Percentiles rank a stretch among this genome's conserved stretches.
Conservation (phyloP, 2,113 vertebrate genomes). For the Catagonus wagneri region DNA sequence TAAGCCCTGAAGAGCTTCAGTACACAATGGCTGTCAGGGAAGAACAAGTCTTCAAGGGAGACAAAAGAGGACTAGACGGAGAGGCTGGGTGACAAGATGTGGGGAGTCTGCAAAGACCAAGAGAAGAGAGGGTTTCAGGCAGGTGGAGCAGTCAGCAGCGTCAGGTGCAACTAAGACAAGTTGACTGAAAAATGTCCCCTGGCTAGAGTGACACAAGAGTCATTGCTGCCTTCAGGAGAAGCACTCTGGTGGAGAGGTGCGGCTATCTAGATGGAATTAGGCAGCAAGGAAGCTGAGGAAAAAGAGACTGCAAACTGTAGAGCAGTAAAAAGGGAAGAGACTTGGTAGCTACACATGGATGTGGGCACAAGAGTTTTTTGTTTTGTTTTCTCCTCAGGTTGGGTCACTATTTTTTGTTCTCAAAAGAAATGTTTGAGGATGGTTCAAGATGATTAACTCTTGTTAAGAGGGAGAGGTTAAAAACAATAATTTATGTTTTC, state of each 20-base stretch:
- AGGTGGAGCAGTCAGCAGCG: no score
- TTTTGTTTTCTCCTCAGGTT: neutral
- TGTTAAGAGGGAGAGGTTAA: neutral
- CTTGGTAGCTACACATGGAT: fast-evolving
- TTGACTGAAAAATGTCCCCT: neutral
- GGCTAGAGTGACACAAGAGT: neutral
- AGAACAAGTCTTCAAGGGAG: no score
- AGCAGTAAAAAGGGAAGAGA: neutral
- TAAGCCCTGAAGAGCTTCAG: neutral
- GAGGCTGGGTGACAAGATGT: neutral
- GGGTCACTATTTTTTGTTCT: neutral
- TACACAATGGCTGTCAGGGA: neutral
- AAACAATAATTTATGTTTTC: neutral
- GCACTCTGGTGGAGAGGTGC: neutral
- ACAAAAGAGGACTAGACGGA: neutral
- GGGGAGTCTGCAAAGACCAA: neutral
- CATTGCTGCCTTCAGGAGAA: neutral
- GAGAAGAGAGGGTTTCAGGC: neutral
- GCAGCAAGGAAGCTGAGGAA: neutral
- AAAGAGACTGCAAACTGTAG: neutral
- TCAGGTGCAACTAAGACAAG: neutral
- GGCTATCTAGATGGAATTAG: neutral
- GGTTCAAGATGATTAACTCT: neutral
- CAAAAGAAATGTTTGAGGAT: neutral
- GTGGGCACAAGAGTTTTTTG: neutral